Evolutionary conservation across 2,113 vertebrate species (phyloP), one percentile per base, ranked within the genome.

Genomic region (Engystomops pustulosus): DNA sequence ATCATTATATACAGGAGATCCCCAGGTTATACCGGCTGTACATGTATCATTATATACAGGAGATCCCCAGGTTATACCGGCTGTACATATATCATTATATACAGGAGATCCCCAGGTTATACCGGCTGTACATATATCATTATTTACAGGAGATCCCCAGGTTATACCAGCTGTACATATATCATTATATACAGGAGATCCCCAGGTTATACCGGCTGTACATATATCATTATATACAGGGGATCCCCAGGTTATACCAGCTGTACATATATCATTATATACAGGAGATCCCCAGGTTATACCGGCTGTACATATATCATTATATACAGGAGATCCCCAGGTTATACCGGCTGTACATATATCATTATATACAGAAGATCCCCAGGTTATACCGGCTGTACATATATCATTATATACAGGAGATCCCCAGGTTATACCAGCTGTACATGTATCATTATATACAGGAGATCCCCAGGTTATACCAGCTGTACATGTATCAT

Each of bases 161-260:
- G 23, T 32, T 65, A 65, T 65, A 65, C 60, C 60, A 32, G 60
- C 27, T 65, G 27, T 32, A 65, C 60, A 32, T 65, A 65, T 65
- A 62, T 30, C n/a, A 18, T 49, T 49, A 49, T 49, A 62, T 62
- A 14, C 27, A 25, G n/a, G n/a, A n/a, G n/a, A n/a, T n/a, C n/a
- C n/a, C n/a, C 27, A 62, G 58, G 62, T 67, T 67, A 67, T 67
- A 67, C 62, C 30, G 14, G 53, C 15, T 65, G 11, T 6, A 30
- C n/a, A n/a, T n/a, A n/a, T n/a, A n/a, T n/a, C n/a, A n/a, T n/a
- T n/a, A n/a, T n/a, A n/a, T n/a, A n/a, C n/a, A n/a, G n/a, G n/a
- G n/a, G n/a, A n/a, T n/a, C n/a, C n/a, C 20, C 51, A n/a, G 51
- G 23, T 32, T 65, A 65, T 65, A 65, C 60, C 60, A 32, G 60